These are phyloP conservation scores for Hypotaenidia okinawae DNA, from an alignment of 2,797 vertebrate genomes.

Conservation along the genomic window DNA sequence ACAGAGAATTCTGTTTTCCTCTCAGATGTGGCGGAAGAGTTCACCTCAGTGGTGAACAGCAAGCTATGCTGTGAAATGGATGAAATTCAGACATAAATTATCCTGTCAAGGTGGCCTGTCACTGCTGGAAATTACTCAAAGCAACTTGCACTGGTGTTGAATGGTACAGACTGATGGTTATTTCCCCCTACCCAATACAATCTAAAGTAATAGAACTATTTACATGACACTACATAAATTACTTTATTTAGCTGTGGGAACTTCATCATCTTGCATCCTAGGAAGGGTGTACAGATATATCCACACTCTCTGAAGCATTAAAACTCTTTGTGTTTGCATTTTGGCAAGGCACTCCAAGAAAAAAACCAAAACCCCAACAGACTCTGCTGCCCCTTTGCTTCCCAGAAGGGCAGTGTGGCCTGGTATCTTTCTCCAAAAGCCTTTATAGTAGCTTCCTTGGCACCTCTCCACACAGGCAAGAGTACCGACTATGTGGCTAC, in stretches of 20 bases:
- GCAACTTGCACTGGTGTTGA: background rate
- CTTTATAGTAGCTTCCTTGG: background rate
- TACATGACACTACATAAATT: background rate
- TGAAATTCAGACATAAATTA: background rate
- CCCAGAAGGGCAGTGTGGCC: background rate
- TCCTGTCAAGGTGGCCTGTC: background rate
- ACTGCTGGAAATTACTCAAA: background rate
- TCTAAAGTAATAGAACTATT: background rate
- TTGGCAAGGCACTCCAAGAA: background rate
- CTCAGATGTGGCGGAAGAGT: background rate
- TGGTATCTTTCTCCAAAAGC: background rate
- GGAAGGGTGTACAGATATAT: background rate
- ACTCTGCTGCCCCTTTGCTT: background rate
- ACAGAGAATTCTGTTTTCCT: background rate
- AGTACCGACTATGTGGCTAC: background rate
- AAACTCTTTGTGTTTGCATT: background rate
- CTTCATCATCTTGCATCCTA: background rate
- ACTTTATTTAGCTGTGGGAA: background rate
- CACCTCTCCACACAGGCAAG: background rate
- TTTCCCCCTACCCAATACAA: background rate
- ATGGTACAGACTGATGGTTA: background rate
- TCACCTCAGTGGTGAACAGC: background rate
- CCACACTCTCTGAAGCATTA: background rate
- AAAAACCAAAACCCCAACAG: background rate
- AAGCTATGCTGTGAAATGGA: background rate